Conservation (phyloP, 2,113 vertebrate genomes). For the Barbus barbus region DNA sequence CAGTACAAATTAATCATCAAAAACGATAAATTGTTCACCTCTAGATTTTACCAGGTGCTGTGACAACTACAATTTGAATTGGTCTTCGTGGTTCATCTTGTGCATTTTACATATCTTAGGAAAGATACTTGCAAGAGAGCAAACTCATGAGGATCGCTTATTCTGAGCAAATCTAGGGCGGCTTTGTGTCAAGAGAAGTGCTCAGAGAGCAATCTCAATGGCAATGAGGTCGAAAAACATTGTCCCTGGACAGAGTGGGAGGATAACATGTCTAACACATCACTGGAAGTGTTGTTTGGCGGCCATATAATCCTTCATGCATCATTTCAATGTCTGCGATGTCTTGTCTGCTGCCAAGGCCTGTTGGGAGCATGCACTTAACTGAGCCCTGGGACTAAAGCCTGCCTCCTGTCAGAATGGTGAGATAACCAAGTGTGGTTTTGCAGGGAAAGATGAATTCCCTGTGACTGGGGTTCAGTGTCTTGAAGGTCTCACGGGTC, state of each 20-base stretch:
- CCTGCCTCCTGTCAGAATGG: slow-evolving; percentile 43
- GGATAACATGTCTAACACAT: slow-evolving; percentile 35
- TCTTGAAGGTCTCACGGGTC: slow-evolving; percentile 37
- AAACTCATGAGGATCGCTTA: background rate
- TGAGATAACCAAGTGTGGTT: slow-evolving; percentile 44
- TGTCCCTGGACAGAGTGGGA: slow-evolving; percentile 35
- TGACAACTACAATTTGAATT: background rate
- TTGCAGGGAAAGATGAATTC: slow-evolving; percentile 52
- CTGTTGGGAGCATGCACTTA: slow-evolving; percentile 49
- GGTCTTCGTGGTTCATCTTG: background rate
- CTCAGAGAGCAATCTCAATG: slow-evolving; percentile 27
- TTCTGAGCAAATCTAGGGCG: background rate
- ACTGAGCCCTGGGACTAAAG: slow-evolving; percentile 27
- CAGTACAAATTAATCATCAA: background rate
- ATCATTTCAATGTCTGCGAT: slow-evolving; percentile 41
- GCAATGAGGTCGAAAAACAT: slow-evolving; percentile 40
- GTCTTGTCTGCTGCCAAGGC: slow-evolving; percentile 43
- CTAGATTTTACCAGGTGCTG: background rate
- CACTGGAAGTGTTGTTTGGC: slow-evolving; percentile 44
- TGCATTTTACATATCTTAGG: background rate
- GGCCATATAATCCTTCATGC: slow-evolving; percentile 52
- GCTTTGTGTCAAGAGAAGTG: background rate
- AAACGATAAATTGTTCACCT: background rate
- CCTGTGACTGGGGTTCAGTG: slow-evolving; percentile 37
- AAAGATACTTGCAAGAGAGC: background rate